phyloP scores from a whole-genome alignment of 2,797 vertebrate genomes.

The Brotula barbata region DNA sequence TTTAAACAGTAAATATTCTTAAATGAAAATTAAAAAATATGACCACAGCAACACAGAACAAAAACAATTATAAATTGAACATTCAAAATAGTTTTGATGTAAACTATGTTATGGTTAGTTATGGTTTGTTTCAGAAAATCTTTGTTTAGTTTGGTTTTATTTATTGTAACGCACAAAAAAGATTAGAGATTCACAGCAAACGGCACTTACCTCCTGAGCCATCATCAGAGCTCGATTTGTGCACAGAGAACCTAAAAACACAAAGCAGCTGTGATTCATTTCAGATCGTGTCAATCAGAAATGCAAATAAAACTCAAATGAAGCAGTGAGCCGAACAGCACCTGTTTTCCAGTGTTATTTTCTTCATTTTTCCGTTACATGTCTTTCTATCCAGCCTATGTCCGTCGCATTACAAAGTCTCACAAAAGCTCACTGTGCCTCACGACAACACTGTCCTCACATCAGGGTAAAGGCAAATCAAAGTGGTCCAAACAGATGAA shows the following conservation, averaged over 20 bases:
- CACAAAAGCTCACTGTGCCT: slow-evolving; percentile 49
- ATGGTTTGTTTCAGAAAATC: too few relatives aligned
- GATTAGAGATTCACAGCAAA: background rate
- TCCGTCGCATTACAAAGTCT: slow-evolving; percentile 21
- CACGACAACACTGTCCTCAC: slow-evolving; percentile 36
- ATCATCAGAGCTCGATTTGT: slow-evolving; percentile 94
- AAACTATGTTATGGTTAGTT: too few relatives aligned
- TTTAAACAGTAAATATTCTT: background rate
- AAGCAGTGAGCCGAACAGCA: slow-evolving; percentile 23
- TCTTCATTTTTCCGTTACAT: slow-evolving; percentile 68
- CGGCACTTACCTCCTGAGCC: slow-evolving; percentile 85
- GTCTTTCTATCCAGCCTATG: slow-evolving; percentile 27
- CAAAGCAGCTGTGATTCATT: slow-evolving; percentile 2
- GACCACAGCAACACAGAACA: too few relatives aligned
- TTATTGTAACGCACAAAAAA: background rate
- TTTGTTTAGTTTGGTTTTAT: background rate
- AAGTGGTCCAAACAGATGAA: slow-evolving; percentile 49
- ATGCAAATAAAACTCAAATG: background rate
- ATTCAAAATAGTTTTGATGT: too few relatives aligned
- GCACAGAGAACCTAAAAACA: slow-evolving; percentile 83
- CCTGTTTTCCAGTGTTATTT: slow-evolving; percentile 72
- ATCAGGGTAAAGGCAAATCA: slow-evolving; percentile 45
- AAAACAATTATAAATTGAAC: too few relatives aligned
- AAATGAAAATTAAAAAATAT: too few relatives aligned
- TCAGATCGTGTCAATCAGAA: background rate